Percentiles rank a stretch among this genome's conserved stretches.
Evolutionary conservation across 2,797 vertebrate genomes (phyloP).

Genomic region (Acestrorhynchus altus): DNA sequence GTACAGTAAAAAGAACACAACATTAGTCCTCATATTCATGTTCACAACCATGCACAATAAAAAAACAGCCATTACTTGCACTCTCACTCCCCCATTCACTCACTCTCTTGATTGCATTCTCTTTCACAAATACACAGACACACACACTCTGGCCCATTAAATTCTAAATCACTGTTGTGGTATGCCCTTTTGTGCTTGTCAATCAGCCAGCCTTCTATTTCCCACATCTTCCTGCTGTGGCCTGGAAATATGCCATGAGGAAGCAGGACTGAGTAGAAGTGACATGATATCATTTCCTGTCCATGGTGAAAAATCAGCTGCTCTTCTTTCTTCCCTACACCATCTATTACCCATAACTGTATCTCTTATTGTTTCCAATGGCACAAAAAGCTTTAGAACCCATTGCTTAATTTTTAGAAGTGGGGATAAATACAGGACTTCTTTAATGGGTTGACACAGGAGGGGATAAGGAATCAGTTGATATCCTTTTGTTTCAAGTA

Average conservation of each 20-base stretch:
- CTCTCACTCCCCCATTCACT: slow-evolving; percentile 3
- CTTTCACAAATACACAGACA: slow-evolving; percentile 26
- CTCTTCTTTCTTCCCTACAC: neutral
- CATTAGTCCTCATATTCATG: neutral
- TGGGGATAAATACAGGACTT: no score
- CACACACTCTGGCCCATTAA: slow-evolving; percentile 31
- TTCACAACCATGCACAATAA: slow-evolving; percentile 39
- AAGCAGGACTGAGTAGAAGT: slow-evolving; percentile 47
- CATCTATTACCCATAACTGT: neutral
- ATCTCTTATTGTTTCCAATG: no score
- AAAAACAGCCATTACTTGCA: slow-evolving; percentile 27
- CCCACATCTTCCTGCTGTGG: slow-evolving; percentile 50
- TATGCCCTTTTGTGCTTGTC: slow-evolving; percentile 57
- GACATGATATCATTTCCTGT: slow-evolving; percentile 60
- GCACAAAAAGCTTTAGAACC: no score
- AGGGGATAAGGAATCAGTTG: no score
- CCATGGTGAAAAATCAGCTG: neutral
- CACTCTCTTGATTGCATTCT: slow-evolving; percentile 11
- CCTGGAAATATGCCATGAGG: slow-evolving; percentile 31
- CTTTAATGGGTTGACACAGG: no score
- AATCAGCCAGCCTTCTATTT: slow-evolving; percentile 45
- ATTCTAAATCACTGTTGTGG: slow-evolving; percentile 44
- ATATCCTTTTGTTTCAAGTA: no score
- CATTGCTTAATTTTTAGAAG: no score
- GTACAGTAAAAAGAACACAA: neutral